Evolutionary conservation across 1,140 invertebrate genomes (phyloP).

Genomic region (Chrysomallon squamiferum): DNA sequence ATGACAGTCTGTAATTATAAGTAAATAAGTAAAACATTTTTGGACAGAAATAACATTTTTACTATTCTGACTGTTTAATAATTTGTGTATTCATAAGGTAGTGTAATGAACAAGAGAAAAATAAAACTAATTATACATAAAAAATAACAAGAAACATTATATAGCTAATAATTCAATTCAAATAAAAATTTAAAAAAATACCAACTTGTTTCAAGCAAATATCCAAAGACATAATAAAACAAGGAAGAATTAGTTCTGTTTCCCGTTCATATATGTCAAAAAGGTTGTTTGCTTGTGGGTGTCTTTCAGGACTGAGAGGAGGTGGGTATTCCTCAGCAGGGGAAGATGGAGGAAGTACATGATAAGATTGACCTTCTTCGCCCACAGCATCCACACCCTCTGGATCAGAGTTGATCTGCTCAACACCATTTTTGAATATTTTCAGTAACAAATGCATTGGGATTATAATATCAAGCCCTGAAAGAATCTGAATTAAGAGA

Average conservation of each 20-base stretch:
- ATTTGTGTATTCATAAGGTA: no score
- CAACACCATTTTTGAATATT: conserved; percentile 57
- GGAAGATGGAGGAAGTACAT: conserved; percentile 25
- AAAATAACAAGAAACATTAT: no score
- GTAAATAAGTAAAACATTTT: no score
- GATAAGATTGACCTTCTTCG: conserved; percentile 25
- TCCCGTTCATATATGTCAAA: conserved; percentile 55
- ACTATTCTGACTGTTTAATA: no score
- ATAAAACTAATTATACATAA: no score
- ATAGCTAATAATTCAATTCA: no score
- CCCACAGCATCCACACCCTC: conserved; percentile 20
- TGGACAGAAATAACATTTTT: no score
- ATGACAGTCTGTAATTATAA: no score
- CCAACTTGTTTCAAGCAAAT: conserved; percentile 94
- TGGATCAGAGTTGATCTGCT: conserved; percentile 33
- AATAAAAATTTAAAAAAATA: no score
- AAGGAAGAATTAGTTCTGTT: conserved; percentile 73
- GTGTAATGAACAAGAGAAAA: no score
- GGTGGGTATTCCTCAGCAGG: conserved; percentile 44
- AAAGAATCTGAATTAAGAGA: conserved; percentile 54
- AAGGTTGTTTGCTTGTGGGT: conserved; percentile 35
- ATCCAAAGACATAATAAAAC: conserved; percentile 96
- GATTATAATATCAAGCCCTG: conserved; percentile 59
- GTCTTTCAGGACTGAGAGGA: conserved; percentile 52
- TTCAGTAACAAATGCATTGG: conserved; percentile 55